Evolutionary conservation across 2,113 vertebrate genomes (phyloP).

Genomic region (Natator depressus): DNA sequence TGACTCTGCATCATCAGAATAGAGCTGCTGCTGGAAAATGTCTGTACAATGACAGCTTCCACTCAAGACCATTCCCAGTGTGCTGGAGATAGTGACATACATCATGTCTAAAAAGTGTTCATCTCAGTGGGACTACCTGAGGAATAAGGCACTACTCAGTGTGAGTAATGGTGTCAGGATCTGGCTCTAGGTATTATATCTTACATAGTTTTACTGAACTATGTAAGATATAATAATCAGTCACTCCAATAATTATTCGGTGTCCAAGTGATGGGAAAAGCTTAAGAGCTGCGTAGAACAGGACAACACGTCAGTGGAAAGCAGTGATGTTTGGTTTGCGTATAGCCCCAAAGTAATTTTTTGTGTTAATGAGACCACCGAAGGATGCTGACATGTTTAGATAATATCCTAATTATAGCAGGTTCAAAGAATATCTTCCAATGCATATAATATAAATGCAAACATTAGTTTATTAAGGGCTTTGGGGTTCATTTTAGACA

Average conservation of each 20-base stretch:
- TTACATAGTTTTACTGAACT: too few species aligned
- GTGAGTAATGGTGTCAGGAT: background rate
- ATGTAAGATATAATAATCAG: background rate
- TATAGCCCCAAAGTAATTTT: background rate
- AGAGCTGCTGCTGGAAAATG: background rate
- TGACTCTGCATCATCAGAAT: background rate
- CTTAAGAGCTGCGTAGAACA: background rate
- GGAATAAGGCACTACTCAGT: background rate
- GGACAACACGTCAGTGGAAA: background rate
- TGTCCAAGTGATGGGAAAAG: accelerated
- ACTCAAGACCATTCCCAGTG: accelerated
- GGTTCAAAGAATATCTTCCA: background rate
- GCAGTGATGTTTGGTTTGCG: background rate
- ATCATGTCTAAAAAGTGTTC: background rate
- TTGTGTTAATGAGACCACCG: background rate
- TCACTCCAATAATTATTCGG: background rate
- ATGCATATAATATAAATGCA: background rate
- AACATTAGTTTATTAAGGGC: background rate
- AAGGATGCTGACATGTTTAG: background rate
- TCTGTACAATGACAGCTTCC: background rate
- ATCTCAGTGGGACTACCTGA: background rate
- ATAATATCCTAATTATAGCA: background rate
- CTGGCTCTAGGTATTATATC: background rate
- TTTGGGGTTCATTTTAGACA: background rate
- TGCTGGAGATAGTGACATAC: background rate